phyloP scores from a whole-genome alignment of 2,797 vertebrate species.

The Phoeniculus purpureus region DNA sequence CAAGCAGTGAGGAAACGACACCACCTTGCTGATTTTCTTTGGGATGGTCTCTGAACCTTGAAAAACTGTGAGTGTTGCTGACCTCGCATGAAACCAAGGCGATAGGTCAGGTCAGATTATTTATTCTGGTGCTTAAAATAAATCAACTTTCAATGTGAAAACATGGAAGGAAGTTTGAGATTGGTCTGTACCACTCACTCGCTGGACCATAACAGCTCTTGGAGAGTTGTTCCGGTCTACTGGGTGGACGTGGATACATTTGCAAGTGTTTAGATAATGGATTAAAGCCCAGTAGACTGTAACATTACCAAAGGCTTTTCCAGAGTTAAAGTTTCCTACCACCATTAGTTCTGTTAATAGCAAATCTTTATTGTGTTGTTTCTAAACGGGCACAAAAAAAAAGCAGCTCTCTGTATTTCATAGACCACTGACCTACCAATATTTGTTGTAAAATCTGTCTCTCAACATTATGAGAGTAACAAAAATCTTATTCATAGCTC shows the following conservation, averaged over 20 bases:
- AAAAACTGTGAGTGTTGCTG: background rate
- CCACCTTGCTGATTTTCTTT: background rate
- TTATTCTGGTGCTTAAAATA: conserved; percentile 8
- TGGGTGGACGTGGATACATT: conserved; percentile 14
- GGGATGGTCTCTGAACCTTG: background rate
- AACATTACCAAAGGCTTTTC: conserved; percentile 38
- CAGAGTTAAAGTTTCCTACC: conserved; percentile 32
- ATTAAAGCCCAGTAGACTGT: conserved; percentile 38
- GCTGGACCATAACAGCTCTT: conserved; percentile 4
- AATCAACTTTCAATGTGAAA: conserved; percentile 27
- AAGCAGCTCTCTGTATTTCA: background rate
- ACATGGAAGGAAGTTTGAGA: background rate
- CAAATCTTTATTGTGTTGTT: conserved; percentile 43
- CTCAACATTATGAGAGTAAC: background rate
- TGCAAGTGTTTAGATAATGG: conserved; percentile 58
- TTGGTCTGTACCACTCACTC: background rate
- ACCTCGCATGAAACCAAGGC: background rate
- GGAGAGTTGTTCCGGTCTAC: background rate
- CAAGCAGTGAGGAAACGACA: background rate
- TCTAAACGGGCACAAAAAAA: conserved; percentile 9
- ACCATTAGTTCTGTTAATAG: conserved; percentile 21
- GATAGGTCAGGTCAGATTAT: background rate
- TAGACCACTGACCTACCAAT: conserved; percentile 4
- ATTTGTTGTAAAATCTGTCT: conserved; percentile 29
- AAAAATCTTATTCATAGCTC: background rate